Evolutionary conservation across 37 sponge, comb jelly and placozoan species (phyloP), one percentile per base, ranked within the genome.

Genomic region (Haliclona indistincta): DNA sequence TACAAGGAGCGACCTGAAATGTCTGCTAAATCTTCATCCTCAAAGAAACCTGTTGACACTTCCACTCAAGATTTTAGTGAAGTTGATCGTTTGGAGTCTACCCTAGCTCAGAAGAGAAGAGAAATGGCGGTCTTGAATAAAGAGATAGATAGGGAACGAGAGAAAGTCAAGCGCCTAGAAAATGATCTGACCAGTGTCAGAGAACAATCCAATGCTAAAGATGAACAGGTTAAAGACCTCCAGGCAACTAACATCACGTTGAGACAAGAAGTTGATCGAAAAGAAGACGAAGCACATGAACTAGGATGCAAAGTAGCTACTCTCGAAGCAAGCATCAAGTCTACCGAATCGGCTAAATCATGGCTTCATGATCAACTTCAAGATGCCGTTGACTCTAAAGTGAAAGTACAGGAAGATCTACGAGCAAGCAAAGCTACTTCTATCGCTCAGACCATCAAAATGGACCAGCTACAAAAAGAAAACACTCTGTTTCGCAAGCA

Each of bases 361-460:
- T 91, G 91, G 91, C 78, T 91, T 19, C 73, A 76, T 8, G 68
- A 77, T 25, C 86, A 85, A 54, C 74, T 91, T 3, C 62, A 91
- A 20, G 82, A 81, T 2, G 64, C 67, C 32, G 77, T 86, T 28
- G 56, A 72, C 1, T 28, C 74, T 2, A 85, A 73, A 39, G 15
- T 56, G 6, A 81, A 73, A 4, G 68, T 85, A 0, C 91, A 91
- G 56, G 74, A 77, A 19, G 86, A 91, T 7, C 66, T 85, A n/a
- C 43, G 82, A 15, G 83, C 72, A 19, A 33, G 68, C 13, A 85
- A 77, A 60, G 71, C 78, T n/a, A 63, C 49, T 34, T 49, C 63
- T 28, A 72, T 91, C 5, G 65, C 86, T 19, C 82, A 85, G 43
- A 76, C 61, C n/a, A 77, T 91, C 23, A 78, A 68, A 15, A 41